phyloP scores from a whole-genome alignment of 2,888 invertebrate species.

The Drosophila maculinotata region DNA sequence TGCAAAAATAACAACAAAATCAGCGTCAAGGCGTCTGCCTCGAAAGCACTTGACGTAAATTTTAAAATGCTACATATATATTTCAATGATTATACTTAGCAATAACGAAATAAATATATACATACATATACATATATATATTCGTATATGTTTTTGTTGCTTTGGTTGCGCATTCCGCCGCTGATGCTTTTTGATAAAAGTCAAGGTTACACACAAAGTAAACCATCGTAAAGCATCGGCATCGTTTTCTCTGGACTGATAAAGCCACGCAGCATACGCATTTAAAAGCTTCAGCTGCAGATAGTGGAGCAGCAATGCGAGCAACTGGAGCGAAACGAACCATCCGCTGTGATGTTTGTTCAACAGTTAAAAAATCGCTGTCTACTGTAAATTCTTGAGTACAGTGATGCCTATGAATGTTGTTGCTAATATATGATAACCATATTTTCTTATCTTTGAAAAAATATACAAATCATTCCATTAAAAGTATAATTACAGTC shows the following conservation, averaged over 20 bases:
- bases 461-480: too few species aligned
- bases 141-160: neutral
- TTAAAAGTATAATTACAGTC: too few species aligned
- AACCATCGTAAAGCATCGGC: slow-evolving; percentile 30
- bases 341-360: slow-evolving; percentile 8
- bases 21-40: slow-evolving; percentile 48
- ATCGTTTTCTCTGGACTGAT: slow-evolving; percentile 45
- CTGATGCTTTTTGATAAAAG: slow-evolving; percentile 17
- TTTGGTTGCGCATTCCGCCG: neutral
- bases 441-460: neutral
- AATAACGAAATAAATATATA: slow-evolving; percentile 1
- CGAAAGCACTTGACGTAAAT: slow-evolving; percentile 51
- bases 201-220: slow-evolving; percentile 46
- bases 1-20: slow-evolving; percentile 28
- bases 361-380: slow-evolving; percentile 21
- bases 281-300: slow-evolving; percentile 11
- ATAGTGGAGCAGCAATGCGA: slow-evolving; percentile 9
- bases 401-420: slow-evolving; percentile 11
- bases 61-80: slow-evolving; percentile 6
- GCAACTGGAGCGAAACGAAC: slow-evolving; percentile 46
- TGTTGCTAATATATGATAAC: neutral
- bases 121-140: neutral
- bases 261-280: slow-evolving; percentile 24
- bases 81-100: slow-evolving; percentile 12
- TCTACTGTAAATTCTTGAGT: neutral